phyloP scores from a whole-genome alignment of 2,888 invertebrate species.

The Rhagonycha fulva region DNA sequence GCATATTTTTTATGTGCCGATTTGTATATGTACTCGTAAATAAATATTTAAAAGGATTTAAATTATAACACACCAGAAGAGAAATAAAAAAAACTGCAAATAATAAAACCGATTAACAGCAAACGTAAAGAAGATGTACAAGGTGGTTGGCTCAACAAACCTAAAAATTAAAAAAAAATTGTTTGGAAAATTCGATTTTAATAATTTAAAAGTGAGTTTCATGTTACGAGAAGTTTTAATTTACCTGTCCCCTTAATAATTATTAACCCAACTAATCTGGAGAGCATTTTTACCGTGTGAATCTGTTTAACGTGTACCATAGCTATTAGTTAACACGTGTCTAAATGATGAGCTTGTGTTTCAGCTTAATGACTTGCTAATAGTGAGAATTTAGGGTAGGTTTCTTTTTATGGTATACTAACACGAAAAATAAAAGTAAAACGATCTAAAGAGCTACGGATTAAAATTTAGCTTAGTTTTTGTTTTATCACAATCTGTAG shows the following conservation, averaged over 20 bases:
- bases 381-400: conserved; percentile 11
- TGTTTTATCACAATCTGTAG: no score
- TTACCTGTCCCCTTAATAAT: neutral
- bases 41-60: neutral
- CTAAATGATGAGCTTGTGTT: conserved; percentile 21
- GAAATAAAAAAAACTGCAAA: neutral
- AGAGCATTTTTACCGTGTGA: conserved; percentile 26
- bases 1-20: neutral
- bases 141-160: neutral
- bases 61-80: neutral
- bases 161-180: no score
- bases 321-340: conserved; percentile 24
- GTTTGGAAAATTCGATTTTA: no score
- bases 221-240: neutral
- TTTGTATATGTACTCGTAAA: neutral
- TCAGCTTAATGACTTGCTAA: conserved; percentile 25
- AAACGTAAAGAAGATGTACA: neutral
- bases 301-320: conserved; percentile 24
- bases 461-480: no score
- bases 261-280: conserved; percentile 9
- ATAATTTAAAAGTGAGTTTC: neutral
- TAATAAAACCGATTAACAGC: neutral
- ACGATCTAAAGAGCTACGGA: neutral
- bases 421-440: neutral
- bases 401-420: neutral